Evolutionary conservation across 2,888 invertebrate genomes (phyloP).

Genomic region (Trissolcus japonicus): DNA sequence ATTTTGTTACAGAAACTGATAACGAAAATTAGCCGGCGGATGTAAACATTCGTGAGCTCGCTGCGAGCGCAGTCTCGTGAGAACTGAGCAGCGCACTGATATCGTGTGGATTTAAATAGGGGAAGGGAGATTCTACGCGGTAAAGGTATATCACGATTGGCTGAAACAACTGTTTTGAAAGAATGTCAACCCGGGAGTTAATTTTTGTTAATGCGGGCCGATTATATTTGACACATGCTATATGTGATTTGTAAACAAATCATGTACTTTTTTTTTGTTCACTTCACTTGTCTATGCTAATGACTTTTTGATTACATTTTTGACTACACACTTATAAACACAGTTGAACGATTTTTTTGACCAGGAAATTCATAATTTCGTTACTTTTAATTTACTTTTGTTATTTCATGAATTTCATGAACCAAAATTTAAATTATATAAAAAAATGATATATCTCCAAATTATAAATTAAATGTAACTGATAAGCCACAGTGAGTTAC

Average conservation of each 20-base stretch:
- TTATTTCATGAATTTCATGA: no score
- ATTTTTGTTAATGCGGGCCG: conserved; percentile 20
- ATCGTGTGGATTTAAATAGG: conserved; percentile 41
- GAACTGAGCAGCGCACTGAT: conserved; percentile 49
- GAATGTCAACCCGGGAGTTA: conserved; percentile 36
- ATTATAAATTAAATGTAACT: no score
- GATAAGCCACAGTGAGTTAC: no score
- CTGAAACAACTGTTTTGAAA: conserved; percentile 43
- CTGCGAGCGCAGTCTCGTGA: conserved; percentile 44
- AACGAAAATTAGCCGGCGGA: conserved; percentile 21
- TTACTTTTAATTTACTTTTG: no score
- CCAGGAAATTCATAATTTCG: no score
- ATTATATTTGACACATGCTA: conserved; percentile 1
- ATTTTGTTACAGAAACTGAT: no score
- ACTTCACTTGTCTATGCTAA: no score
- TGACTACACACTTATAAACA: not conserved
- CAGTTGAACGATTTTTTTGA: no score
- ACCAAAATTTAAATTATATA: no score
- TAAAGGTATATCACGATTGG: conserved; percentile 46
- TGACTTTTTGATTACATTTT: no score
- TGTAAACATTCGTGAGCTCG: conserved; percentile 14
- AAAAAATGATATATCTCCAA: no score
- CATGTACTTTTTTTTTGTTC: conserved; percentile 1
- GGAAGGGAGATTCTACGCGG: conserved; percentile 34
- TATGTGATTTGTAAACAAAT: conserved; percentile 5